Conservation (phyloP, 2,888 invertebrate genomes). For the Mycalesis mineus region DNA sequence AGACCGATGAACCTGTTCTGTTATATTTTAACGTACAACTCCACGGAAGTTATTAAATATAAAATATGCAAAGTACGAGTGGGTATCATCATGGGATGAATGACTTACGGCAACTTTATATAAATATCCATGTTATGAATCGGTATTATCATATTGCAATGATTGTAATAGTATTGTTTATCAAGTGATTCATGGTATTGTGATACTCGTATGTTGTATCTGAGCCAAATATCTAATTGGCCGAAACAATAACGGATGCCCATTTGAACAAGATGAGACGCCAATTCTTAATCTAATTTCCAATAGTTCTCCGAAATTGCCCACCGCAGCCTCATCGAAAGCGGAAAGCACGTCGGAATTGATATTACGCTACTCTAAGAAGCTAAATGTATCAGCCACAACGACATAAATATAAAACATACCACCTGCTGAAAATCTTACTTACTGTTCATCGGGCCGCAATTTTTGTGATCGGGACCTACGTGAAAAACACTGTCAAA, state of each 20-base stretch:
- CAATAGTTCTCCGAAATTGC: slow-evolving; percentile 35
- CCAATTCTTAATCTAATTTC: slow-evolving; percentile 35
- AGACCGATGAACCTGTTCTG: slow-evolving; percentile 39
- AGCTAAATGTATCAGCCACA: slow-evolving; percentile 68
- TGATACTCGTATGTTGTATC: slow-evolving; percentile 44
- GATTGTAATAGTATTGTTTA: slow-evolving; percentile 30
- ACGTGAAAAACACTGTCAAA: slow-evolving; percentile 76
- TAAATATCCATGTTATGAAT: slow-evolving; percentile 7
- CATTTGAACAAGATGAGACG: slow-evolving; percentile 37
- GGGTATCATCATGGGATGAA: neutral
- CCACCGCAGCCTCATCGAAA: slow-evolving; percentile 42
- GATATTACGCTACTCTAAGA: slow-evolving; percentile 49
- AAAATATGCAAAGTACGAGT: neutral
- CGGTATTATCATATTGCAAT: slow-evolving; percentile 20
- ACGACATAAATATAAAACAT: slow-evolving; percentile 60
- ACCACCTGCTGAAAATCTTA: slow-evolving; percentile 68
- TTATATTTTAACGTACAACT: slow-evolving; percentile 29
- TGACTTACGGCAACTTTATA: neutral
- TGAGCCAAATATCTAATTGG: slow-evolving; percentile 57
- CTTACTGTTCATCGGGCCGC: slow-evolving; percentile 77
- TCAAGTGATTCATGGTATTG: slow-evolving; percentile 48
- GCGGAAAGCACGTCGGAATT: slow-evolving; percentile 50
- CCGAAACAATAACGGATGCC: slow-evolving; percentile 47
- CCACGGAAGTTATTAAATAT: neutral
- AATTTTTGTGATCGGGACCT: slow-evolving; percentile 78